phyloP scores from a whole-genome alignment of 1,140 invertebrate species.

The Sweltsa coloradensis region DNA sequence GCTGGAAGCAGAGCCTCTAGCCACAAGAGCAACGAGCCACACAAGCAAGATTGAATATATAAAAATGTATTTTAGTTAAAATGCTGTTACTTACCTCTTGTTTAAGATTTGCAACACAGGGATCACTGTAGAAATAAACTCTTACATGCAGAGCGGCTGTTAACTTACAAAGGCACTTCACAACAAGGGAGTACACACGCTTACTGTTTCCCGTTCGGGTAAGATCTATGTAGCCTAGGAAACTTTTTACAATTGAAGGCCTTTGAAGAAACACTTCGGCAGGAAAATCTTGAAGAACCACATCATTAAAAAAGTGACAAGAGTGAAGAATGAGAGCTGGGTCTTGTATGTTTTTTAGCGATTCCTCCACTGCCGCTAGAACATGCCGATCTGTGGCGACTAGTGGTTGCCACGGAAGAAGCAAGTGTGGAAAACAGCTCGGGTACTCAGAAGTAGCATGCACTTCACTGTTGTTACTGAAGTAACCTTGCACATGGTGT shows the following conservation, averaged over 20 bases:
- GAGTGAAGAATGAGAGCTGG: conserved; percentile 33
- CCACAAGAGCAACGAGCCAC: no score
- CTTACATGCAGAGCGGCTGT: conserved; percentile 31
- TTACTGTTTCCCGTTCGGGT: conserved; percentile 19
- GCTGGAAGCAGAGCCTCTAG: no score
- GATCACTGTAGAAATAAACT: conserved; percentile 37
- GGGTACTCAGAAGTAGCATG: no score
- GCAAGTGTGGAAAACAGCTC: conserved; percentile 34
- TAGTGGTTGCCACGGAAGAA: conserved; percentile 42
- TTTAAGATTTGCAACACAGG: conserved; percentile 33
- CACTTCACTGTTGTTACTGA: no score
- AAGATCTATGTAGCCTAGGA: conserved; percentile 24
- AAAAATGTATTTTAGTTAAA: background rate
- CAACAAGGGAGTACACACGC: conserved; percentile 23
- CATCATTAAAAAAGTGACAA: conserved; percentile 49
- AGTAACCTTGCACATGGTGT: no score
- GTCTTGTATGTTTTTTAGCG: conserved; percentile 28
- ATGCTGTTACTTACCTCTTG: conserved; percentile 24
- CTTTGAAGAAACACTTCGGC: conserved; percentile 55
- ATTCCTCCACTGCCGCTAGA: conserved; percentile 38
- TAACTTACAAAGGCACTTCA: conserved; percentile 32
- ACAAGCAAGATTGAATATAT: no score
- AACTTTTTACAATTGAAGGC: conserved; percentile 41
- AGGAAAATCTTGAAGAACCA: conserved; percentile 53
- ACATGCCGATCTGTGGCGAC: conserved; percentile 39